Conservation (phyloP, 2,113 vertebrate species). For the Mustelus asterias region DNA sequence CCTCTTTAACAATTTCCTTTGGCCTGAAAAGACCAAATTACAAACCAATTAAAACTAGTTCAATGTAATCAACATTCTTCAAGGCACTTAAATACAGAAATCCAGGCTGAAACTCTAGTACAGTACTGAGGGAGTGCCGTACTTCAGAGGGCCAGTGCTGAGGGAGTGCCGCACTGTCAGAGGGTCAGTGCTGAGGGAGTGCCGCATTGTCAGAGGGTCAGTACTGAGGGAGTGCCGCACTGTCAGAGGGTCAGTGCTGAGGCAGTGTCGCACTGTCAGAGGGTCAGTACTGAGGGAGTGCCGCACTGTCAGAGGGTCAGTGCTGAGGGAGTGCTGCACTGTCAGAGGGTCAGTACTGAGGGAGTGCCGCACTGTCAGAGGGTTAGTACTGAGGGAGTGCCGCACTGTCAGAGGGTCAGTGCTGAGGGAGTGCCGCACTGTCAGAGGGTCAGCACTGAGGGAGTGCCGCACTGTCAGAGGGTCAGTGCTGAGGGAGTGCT, state of each 20-base stretch:
- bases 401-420: background rate
- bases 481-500: background rate
- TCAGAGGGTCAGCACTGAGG: background rate
- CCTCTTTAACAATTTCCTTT: constrained; percentile 87
- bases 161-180: background rate
- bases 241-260: background rate
- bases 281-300: background rate
- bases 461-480: background rate
- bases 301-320: background rate
- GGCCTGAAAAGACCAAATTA: constrained; percentile 57
- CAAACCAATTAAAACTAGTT: background rate
- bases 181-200: background rate
- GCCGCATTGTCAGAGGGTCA: background rate
- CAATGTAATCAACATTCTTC: background rate
- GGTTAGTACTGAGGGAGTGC: too few species aligned
- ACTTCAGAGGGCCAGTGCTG: background rate
- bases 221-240: background rate
- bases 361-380: too few species aligned
- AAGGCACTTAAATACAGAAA: background rate
- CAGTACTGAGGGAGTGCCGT: background rate
- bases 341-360: too few species aligned
- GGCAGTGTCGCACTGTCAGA: background rate
- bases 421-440: too few species aligned
- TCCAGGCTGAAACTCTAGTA: background rate
- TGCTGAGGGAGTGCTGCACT: background rate